Base-by-base conservation (phyloP, 1,140 invertebrate genomes). In the Eulimnadia texana region DNA sequence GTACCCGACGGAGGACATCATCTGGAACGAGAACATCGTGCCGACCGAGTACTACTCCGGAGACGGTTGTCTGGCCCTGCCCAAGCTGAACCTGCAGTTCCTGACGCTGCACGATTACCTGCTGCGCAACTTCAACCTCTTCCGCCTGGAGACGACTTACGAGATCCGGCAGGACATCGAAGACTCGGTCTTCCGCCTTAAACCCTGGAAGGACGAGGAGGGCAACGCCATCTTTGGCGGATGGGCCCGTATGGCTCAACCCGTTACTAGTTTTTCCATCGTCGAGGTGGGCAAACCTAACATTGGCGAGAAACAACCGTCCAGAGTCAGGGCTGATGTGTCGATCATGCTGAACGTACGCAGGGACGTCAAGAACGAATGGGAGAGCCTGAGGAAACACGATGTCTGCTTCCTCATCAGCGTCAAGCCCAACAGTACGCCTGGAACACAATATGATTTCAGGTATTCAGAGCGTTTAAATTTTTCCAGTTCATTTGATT, bases 1-100 rank as follows among this genome's bases (percentile, higher is more conserved):
- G 0, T 99, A 99, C 74, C 97, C 96, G 1, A 98, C 93, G 0
- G 96, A 99, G 72, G 84, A 92, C 55, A 86, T 99, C 10, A 96
- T 99, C 66, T 99, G 97, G 97, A 93, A 99, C 75, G 94, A 98
- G 72, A 98, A 97, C 70, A 83, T 99, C 29, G 95, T 99, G 0
- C 97, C 97, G 0, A 91, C 90, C 0, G 94, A 98, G 68, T 97
- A 95, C 73, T 98, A 91, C 74, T 92, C 89, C 57, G 92, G 93
- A 1, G 93, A 98, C 72, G 90, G 86, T 27, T 93, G 90, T 69
- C 75, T 99, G 9, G 95, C 97, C 0, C 75, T 99, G 62, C 95
- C 97, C 0, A 99, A 99, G 73, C 75, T 99, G 0, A 99, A 99
- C 77, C 77, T 99, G 3, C 96, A 99, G 75, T 99, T 99, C 75